Percentiles rank a stretch among this genome's conserved stretches.
Conservation (phyloP, 2,113 vertebrate species). For the Sphaerodactylus townsendi region DNA sequence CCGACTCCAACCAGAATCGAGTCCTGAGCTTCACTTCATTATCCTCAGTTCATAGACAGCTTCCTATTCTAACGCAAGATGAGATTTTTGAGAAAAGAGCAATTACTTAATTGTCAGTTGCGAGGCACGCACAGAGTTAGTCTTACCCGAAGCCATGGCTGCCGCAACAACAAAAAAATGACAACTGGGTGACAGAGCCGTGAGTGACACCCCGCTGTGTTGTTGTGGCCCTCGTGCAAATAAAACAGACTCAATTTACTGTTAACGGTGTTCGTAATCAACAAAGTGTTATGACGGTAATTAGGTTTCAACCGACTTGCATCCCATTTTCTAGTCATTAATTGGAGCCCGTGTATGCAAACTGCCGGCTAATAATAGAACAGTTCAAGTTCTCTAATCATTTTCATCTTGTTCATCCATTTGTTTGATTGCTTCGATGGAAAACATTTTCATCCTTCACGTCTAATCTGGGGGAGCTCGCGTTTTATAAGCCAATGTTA, state of each 20-base stretch:
- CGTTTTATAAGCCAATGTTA: constrained; percentile 52
- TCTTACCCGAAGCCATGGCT: constrained; percentile 51
- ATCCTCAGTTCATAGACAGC: constrained; percentile 15
- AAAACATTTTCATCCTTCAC: constrained; percentile 70
- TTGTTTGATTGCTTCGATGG: constrained; percentile 73
- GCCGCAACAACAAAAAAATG: not conserved
- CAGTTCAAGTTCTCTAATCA: constrained; percentile 71
- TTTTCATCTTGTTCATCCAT: constrained; percentile 71
- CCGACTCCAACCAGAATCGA: constrained; percentile 1
- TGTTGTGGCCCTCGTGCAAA: constrained; percentile 57
- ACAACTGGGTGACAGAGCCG: constrained; percentile 50
- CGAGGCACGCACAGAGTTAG: constrained; percentile 13
- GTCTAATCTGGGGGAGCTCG: constrained; percentile 49
- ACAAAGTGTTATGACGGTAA: constrained; percentile 71
- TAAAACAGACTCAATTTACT: constrained; percentile 55
- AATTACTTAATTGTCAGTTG: constrained; percentile 59
- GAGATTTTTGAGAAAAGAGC: constrained; percentile 53
- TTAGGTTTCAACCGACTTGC: constrained; percentile 70
- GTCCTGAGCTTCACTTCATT: constrained; percentile 29
- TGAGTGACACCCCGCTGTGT: constrained; percentile 58
- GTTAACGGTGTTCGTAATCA: constrained; percentile 67
- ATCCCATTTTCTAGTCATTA: constrained; percentile 69
- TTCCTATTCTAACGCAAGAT: constrained; percentile 41
- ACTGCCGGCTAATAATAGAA: constrained; percentile 76
- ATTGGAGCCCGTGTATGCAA: constrained; percentile 69